Conservation (phyloP, 2,888 invertebrate genomes). For the Apamea crenata region DNA sequence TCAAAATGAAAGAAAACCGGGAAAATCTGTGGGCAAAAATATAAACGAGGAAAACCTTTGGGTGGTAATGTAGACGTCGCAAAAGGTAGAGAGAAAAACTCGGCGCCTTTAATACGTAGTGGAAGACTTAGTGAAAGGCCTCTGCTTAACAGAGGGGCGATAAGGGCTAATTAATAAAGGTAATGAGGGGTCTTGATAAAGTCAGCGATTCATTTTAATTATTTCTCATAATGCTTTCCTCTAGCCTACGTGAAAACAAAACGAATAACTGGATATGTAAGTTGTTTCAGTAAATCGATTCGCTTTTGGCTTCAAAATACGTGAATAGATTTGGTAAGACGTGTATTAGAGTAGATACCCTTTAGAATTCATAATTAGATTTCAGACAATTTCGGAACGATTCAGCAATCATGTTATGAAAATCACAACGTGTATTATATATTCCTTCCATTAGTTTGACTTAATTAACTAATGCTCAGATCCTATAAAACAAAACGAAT, state of each 20-base stretch:
- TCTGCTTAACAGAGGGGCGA: slow-evolving; percentile 19
- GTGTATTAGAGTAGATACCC: slow-evolving; percentile 1
- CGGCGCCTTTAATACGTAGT: slow-evolving; percentile 16
- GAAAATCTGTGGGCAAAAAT: not conserved
- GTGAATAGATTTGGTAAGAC: slow-evolving; percentile 28
- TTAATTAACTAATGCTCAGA: not conserved
- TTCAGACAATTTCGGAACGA: slow-evolving; percentile 13
- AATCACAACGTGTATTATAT: not conserved
- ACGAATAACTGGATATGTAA: not conserved
- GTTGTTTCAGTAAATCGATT: slow-evolving; percentile 18
- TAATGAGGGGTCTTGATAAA: slow-evolving; percentile 19
- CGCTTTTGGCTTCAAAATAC: slow-evolving; percentile 16
- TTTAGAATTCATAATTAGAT: slow-evolving; percentile 36
- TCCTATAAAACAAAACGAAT: not conserved
- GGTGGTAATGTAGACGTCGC: slow-evolving; percentile 13
- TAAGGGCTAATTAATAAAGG: slow-evolving; percentile 40
- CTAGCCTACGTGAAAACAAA: not conserved
- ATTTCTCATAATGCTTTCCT: slow-evolving; percentile 11
- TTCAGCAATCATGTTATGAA: slow-evolving; percentile 5
- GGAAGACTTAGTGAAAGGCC: slow-evolving; percentile 29
- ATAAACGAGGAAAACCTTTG: slow-evolving; percentile 27
- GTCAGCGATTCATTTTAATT: slow-evolving; percentile 23
- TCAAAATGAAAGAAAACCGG: not conserved
- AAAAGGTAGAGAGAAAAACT: slow-evolving; percentile 22
- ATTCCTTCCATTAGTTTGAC: slow-evolving; percentile 6